Evolutionary conservation across 2,113 vertebrate species (phyloP), one percentile per base, ranked within the genome.

Genomic region (Dipodomys stephensi): DNA sequence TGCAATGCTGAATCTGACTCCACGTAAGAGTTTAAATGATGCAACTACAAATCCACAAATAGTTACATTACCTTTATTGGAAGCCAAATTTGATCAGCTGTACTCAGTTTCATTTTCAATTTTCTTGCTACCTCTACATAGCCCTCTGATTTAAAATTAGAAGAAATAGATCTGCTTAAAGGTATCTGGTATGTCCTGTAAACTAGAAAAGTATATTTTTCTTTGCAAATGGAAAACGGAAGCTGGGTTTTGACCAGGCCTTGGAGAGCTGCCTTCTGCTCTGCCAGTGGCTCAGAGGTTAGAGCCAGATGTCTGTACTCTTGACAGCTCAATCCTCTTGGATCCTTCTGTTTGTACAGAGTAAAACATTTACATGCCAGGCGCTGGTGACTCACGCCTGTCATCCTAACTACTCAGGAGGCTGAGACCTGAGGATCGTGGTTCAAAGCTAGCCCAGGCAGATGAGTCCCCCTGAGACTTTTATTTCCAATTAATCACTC

Each of bases 1-100:
- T 99, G 99, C 98, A 99, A 99, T 91, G 99, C 99, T 83, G 99
- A 99, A 96, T 99, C 99, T 11, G 99, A 99, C 96, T 99, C 99
- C 97, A 99, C 99, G 99, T 99, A 99, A 98, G 99, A 39, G 92
- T 94, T 95, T 91, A 95, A 94, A 95, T 92, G 69, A 92, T 97
- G 96, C 62, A 39, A 95, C 67, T 80, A 80, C 83, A 87, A 73
- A 72, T 53, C 91, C 88, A 94, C 62, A 13, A 46, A 87, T 94
- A 87, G 78, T 71, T 77, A 10, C 44, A 7, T 27, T 93, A 82
- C 80, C 44, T 76, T 94, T 57, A 35, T 65, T 57, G 77, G 77
- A 94, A 93, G 83, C 53, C 92, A 92, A 19, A 72, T 86, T 49
- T 46, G 11, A 30, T 72, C 30, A 18, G 23, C 80, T 85, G 90